A percentile compares a stretch with the other conserved stretches of the same genome.
phyloP scores from a whole-genome alignment of 1,140 invertebrate genomes.

The Lysiphlebus fabarum region DNA sequence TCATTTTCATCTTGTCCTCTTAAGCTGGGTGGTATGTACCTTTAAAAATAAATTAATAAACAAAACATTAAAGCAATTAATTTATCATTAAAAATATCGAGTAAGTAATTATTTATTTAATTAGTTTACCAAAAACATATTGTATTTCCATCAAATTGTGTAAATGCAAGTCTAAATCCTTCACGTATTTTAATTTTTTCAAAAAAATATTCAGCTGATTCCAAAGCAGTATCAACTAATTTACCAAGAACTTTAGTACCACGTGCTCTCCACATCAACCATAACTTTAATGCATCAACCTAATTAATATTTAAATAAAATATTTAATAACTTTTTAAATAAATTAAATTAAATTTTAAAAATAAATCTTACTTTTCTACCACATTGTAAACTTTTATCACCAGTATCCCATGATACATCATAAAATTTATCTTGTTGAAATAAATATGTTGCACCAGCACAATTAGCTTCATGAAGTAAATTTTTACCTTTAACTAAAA shows the following conservation, averaged over 20 bases:
- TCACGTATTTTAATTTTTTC: slow-evolving; percentile 50
- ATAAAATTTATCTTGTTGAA: slow-evolving; percentile 92
- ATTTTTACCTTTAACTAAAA: slow-evolving; percentile 67
- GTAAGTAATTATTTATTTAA: neutral
- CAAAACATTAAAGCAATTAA: neutral
- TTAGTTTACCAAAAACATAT: slow-evolving; percentile 81
- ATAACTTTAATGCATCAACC: slow-evolving; percentile 89
- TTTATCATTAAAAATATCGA: neutral
- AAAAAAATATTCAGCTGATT: slow-evolving; percentile 60
- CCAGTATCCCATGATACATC: slow-evolving; percentile 86
- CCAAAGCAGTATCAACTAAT: slow-evolving; percentile 65
- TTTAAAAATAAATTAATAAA: slow-evolving; percentile 26
- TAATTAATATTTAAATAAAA: slow-evolving; percentile 31
- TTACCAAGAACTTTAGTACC: slow-evolving; percentile 61
- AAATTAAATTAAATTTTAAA: neutral
- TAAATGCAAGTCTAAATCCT: slow-evolving; percentile 63
- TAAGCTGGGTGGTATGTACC: slow-evolving; percentile 74
- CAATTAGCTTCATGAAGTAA: slow-evolving; percentile 73
- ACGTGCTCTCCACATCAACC: slow-evolving; percentile 86
- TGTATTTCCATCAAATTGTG: slow-evolving; percentile 72
- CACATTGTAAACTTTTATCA: slow-evolving; percentile 91
- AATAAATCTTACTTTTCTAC: slow-evolving; percentile 67
- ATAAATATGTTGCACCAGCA: slow-evolving; percentile 79
- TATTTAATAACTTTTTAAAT: neutral
- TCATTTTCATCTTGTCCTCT: slow-evolving; percentile 60